Conservation (phyloP, 2,113 vertebrate genomes). For the Carassius auratus region DNA sequence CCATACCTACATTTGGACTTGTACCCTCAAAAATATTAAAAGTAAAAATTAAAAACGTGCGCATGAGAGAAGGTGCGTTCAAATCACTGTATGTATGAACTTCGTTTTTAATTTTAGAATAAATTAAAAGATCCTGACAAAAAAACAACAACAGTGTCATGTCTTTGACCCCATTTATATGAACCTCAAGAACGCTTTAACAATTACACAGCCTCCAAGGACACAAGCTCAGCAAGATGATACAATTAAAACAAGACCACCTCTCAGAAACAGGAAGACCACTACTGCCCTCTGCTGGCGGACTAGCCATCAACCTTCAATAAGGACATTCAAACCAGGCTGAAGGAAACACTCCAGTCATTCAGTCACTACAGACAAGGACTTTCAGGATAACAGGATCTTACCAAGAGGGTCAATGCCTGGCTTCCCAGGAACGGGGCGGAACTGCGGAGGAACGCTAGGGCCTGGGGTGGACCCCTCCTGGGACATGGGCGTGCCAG, state of each 20-base stretch:
- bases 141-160: not conserved
- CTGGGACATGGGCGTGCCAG: constrained; percentile 86
- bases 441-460: constrained; percentile 81
- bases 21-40: not conserved
- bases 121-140: not conserved
- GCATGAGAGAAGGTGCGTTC: not conserved
- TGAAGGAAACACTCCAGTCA: not conserved
- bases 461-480: constrained; percentile 77
- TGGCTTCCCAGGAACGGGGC: constrained; percentile 76
- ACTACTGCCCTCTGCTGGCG: constrained; percentile 78
- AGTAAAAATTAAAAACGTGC: not conserved
- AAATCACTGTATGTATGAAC: not conserved
- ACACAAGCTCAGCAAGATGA: not conserved
- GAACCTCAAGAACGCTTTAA: not conserved
- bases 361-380: not conserved
- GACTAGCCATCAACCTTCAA: constrained; percentile 47
- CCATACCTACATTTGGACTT: not conserved
- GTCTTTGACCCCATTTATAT: constrained; percentile 12
- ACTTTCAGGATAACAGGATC: not conserved
- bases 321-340: not conserved
- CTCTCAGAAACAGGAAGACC: constrained; percentile 49
- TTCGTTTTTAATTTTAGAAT: not conserved
- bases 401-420: constrained; percentile 83
- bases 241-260: not conserved
- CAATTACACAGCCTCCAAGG: constrained; percentile 10